Base-by-base conservation (phyloP, 2,113 vertebrate genomes). In the Brachyistius frenatus region DNA sequence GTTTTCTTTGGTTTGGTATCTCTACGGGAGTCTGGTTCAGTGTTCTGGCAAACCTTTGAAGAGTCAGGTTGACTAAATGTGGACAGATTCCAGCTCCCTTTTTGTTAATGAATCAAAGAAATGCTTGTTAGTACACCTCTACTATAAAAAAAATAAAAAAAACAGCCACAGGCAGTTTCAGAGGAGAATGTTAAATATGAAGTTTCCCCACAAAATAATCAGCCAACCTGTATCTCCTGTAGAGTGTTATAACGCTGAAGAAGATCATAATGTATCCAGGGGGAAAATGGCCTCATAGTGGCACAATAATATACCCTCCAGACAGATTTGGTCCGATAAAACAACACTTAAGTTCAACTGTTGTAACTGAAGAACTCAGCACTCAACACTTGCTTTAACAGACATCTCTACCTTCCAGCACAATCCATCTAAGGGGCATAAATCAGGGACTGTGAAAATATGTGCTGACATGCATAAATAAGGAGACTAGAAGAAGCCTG, bases 1-100 rank as follows among this genome's bases (percentile, higher is more conserved):
- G 80, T 90, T 91, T 90, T 90, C 83, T 75, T 91, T 66, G 89
- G 83, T 87, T 88, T 54, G n/a, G 11, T 83, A 84, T 91, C 67
- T 88, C 81, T 50, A 65, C 85, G 69, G 39, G 65, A 86, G 70
- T 87, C 76, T 90, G 77, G 68, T 61, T 84, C 60, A 11, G 39
- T 54, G 65, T 74, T 72, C 63, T 23, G 76, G 49, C 64, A 65
- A 81, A 69, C 60, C 65, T 73, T 76, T 47, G 15, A 76, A 87
- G 66, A 81, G 53, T 53, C 67, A 80, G 84, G 84, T 82, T 90
- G 73, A 81, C 66, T 56, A 84, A 81, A 89, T 50, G 66, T 57
- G 76, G 86, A 73, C 53, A 73, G 44, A 68, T 37, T 31, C 31
- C 47, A 89, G 67, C 60, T 86, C 72, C 71, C 73, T 81, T 68